Base-by-base conservation (phyloP, 2,797 vertebrate genomes). In the Paramormyrops hopkinsi region DNA sequence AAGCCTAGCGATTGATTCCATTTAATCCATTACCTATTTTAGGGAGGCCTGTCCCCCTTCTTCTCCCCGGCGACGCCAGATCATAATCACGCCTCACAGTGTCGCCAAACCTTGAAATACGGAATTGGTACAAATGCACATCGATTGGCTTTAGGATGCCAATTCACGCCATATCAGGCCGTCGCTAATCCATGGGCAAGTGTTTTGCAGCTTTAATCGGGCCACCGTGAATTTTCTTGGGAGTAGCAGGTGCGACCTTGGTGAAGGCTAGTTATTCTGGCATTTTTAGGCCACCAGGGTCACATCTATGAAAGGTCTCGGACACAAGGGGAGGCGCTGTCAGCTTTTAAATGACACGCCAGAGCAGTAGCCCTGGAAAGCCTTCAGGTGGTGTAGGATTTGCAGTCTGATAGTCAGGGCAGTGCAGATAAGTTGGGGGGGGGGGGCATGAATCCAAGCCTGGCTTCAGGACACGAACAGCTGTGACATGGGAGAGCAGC, bases 291-390 rank as follows among this genome's bases (percentile, higher is more conserved):
- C 88, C 65, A 2, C 29, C 29, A 14, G 88, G 88, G 88, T 88
- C 22, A 79, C 25, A 41, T 79, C 73, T 54, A 88, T 88, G 69
- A 79, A 79, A 76, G 25, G 65, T 51, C 22, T 54, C 50, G 65
- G 88, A 54, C 69, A 14, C 22, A 54, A 79, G 65, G 88, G 88
- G 44, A 53, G 48, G 48, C 11, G 48, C 69, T 53, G 88, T 88
- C 88, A 88, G 46, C 88, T 88, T 79, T 54, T 25, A 79, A 54
- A 53, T 88, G 88, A 88, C 46, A 22, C 46, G 50, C 50, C 46
- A 76, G 29, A 79, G 69, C 17, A 51, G 87, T 11, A 69, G 56
- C 37, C 33, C 56, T 25, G 37, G 29, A 25, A 88, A n/a, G 59
- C 48, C 65, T 62, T 59, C 51, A 79, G 82, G 86, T 48, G 54